These are phyloP conservation scores for Brienomyrus brachyistius DNA, from an alignment of 2,113 vertebrate species.

Conservation along the genomic window DNA sequence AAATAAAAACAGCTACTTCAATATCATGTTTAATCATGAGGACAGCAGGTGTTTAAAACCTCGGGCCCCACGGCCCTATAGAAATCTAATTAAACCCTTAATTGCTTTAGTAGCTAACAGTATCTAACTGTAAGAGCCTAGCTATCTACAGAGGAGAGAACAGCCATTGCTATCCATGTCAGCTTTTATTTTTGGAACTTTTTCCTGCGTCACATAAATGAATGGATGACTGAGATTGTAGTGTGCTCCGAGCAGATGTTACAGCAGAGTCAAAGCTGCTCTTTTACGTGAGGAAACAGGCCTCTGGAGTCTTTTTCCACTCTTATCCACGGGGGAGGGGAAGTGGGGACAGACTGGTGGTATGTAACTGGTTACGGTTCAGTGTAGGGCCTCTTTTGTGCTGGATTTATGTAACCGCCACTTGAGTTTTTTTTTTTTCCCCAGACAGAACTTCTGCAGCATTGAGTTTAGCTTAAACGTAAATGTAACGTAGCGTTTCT, in stretches of 20 bases:
- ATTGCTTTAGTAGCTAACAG: not conserved
- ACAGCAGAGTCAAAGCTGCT: not conserved
- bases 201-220: not conserved
- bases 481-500: not conserved
- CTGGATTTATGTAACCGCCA: not conserved
- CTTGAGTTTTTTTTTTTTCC: not conserved
- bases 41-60: not conserved
- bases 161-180: not conserved
- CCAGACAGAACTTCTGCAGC: not conserved
- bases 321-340: not conserved
- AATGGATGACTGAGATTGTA: not conserved
- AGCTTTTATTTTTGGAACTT: not conserved
- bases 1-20: not conserved
- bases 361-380: not conserved
- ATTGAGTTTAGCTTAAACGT: not conserved
- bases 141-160: not conserved
- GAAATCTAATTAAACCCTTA: not conserved
- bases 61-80: not conserved
- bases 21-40: not conserved
- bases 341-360: not conserved
- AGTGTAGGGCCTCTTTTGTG: not conserved
- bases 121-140: not conserved
- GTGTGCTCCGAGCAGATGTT: not conserved
- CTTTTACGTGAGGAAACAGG: not conserved
- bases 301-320: not conserved